phyloP scores from a whole-genome alignment of 2,888 invertebrate species.

The Diarsia brunnea region DNA sequence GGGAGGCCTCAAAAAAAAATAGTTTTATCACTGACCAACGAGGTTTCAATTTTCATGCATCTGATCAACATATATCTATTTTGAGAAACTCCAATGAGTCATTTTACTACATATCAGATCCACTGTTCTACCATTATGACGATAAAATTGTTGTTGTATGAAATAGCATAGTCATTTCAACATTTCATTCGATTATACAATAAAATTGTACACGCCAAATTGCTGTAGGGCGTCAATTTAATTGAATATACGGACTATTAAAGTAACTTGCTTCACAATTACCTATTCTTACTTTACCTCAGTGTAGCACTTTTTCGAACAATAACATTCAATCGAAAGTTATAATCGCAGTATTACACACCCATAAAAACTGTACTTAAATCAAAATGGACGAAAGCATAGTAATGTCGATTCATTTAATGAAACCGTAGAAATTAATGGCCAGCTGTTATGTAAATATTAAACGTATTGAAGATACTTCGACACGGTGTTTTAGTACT shows the following conservation, averaged over 20 bases:
- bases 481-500: slow-evolving; percentile 61
- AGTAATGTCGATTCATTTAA: slow-evolving; percentile 27
- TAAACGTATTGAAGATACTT: slow-evolving; percentile 55
- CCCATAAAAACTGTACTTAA: slow-evolving; percentile 22
- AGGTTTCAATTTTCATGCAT: not conserved
- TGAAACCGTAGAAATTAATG: slow-evolving; percentile 56
- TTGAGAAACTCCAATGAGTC: not conserved
- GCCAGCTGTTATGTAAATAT: slow-evolving; percentile 68
- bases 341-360: not conserved
- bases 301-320: not conserved
- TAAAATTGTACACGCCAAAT: not conserved
- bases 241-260: not conserved
- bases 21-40: too few species aligned
- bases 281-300: not conserved
- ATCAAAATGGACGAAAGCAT: slow-evolving; percentile 27
- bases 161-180: too few species aligned
- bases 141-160: not conserved
- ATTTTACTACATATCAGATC: not conserved
- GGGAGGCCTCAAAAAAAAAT: too few species aligned
- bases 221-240: not conserved
- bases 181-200: too few species aligned
- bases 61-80: not conserved
- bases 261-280: not conserved
- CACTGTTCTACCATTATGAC: not conserved
- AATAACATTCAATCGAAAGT: slow-evolving; percentile 1